phyloP scores from a whole-genome alignment of 2,113 vertebrate genomes.

The Myiozetetes cayanensis region DNA sequence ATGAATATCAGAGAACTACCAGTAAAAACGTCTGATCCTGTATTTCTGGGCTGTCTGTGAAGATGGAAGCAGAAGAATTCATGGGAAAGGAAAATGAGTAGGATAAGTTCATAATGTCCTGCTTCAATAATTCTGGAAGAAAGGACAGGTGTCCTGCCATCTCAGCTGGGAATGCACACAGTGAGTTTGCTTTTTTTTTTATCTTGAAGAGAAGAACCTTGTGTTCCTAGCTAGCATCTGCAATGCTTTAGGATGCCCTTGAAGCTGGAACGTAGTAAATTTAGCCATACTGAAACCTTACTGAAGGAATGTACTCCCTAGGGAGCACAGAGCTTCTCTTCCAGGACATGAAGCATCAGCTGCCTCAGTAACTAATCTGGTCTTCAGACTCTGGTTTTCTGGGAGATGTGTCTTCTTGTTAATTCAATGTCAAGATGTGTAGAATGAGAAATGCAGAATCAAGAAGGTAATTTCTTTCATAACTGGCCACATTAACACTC shows the following conservation, averaged over 20 bases:
- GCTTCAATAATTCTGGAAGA: background rate
- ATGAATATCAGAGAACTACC: background rate
- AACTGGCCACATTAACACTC: background rate
- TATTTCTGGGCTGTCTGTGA: background rate
- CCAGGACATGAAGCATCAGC: rapidly evolving
- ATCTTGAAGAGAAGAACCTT: background rate
- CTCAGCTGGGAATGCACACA: background rate
- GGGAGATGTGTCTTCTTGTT: background rate
- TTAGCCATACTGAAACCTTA: background rate
- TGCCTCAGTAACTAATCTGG: background rate
- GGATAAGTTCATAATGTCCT: background rate
- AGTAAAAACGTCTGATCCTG: background rate
- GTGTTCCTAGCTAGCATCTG: background rate
- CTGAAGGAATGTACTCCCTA: background rate
- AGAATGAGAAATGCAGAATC: background rate
- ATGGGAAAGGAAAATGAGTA: background rate
- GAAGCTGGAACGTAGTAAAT: background rate
- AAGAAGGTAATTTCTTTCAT: background rate
- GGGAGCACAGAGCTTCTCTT: background rate
- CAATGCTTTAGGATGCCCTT: background rate
- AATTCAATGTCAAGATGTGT: background rate
- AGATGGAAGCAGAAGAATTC: background rate
- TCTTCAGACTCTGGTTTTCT: background rate
- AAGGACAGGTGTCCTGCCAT: background rate
- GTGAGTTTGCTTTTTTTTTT: background rate